A percentile compares a stretch with the other conserved stretches of the same genome.
Evolutionary conservation across 2,797 vertebrate genomes (phyloP).

Genomic region (Crocodylus rhombifer): DNA sequence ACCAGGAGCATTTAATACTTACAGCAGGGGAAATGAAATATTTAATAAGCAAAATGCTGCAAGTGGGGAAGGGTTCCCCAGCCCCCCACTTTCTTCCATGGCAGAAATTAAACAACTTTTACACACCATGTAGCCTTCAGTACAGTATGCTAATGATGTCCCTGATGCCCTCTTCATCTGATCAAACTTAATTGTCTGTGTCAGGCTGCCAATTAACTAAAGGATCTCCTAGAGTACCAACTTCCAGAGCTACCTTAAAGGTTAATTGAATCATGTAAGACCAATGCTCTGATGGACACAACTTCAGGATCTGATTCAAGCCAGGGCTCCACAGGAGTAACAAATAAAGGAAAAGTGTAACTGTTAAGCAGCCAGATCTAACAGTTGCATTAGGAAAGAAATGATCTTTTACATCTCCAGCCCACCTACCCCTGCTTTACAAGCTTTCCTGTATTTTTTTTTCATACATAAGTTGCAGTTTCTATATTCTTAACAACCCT

Average conservation of each 20-base stretch:
- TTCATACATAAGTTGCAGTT: neutral
- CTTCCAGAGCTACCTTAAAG: constrained; percentile 85
- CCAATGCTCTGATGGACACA: constrained; percentile 80
- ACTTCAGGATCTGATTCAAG: constrained; percentile 79
- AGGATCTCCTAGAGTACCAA: constrained; percentile 80
- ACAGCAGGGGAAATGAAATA: constrained; percentile 70
- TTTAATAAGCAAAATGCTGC: constrained; percentile 72
- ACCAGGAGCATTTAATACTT: constrained; percentile 22
- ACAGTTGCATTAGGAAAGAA: constrained; percentile 43
- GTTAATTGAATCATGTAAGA: constrained; percentile 91
- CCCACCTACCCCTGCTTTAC: rapidly evolving
- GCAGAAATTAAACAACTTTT: constrained; percentile 86
- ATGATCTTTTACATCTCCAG: constrained; percentile 46
- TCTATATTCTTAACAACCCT: neutral
- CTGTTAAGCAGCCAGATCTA: constrained; percentile 58
- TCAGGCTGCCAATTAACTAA: constrained; percentile 90
- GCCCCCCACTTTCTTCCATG: constrained; percentile 72
- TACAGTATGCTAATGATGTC: constrained; percentile 84
- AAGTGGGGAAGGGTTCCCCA: constrained; percentile 60
- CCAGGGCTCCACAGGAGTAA: constrained; percentile 71
- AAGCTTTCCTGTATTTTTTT: constrained; percentile 46
- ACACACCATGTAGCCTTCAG: constrained; percentile 81
- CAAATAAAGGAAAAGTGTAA: constrained; percentile 71
- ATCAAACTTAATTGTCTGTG: constrained; percentile 90
- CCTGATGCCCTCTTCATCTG: constrained; percentile 85